Conservation (phyloP, 1,140 invertebrate species). For the Zophobas morio region DNA sequence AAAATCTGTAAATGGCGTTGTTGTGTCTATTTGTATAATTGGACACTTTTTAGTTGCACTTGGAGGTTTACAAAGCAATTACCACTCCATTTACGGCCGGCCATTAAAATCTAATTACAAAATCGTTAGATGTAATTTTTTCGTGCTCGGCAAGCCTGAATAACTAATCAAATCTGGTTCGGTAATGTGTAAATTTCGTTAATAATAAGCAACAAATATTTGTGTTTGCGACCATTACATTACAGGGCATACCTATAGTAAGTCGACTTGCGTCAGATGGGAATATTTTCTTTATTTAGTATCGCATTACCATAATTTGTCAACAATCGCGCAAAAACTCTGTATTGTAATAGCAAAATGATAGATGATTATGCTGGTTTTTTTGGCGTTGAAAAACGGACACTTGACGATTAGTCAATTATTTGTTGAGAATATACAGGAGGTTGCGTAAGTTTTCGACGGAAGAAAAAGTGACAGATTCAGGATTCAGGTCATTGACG, state of each 20-base stretch:
- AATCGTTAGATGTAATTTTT: slow-evolving; percentile 4
- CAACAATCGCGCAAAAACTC: slow-evolving; percentile 26
- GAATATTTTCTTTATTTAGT: slow-evolving; percentile 8
- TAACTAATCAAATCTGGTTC: slow-evolving; percentile 4
- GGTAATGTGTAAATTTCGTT: slow-evolving; percentile 4
- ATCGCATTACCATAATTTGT: slow-evolving; percentile 30
- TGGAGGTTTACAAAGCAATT: not conserved
- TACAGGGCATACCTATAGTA: slow-evolving; percentile 1
- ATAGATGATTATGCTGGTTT: no score
- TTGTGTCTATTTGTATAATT: not conserved
- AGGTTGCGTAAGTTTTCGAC: no score
- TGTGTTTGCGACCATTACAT: slow-evolving; percentile 1
- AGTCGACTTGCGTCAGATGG: slow-evolving; percentile 13
- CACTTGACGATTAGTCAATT: no score
- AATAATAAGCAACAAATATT: slow-evolving; percentile 17
- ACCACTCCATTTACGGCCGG: not conserved
- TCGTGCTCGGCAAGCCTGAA: not conserved
- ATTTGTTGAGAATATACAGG: no score
- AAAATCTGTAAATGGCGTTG: slow-evolving; percentile 11
- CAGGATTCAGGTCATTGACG: no score
- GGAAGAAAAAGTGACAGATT: no score
- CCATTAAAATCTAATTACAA: slow-evolving; percentile 8
- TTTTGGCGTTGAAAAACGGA: no score
- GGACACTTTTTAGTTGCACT: slow-evolving; percentile 2
- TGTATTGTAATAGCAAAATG: no score